Percentiles rank a stretch among this genome's conserved stretches.
Conservation (phyloP, 2,888 invertebrate species). For the Metopia argyrocephala region DNA sequence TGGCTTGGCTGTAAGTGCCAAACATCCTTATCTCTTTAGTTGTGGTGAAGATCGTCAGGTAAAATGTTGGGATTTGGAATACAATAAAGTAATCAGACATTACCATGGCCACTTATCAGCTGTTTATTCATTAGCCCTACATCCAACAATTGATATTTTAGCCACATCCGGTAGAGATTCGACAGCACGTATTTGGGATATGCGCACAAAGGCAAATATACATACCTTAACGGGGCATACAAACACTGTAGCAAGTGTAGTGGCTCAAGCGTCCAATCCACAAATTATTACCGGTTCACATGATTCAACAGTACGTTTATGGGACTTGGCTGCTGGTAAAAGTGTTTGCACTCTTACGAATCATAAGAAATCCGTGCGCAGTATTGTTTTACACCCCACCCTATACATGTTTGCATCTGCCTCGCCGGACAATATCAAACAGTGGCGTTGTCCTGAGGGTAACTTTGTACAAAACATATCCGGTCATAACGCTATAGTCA, state of each 20-base stretch:
- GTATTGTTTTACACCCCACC: slow-evolving; percentile 87
- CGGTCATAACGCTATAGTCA: slow-evolving; percentile 98
- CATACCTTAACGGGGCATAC: slow-evolving; percentile 97
- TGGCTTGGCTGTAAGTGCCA: slow-evolving; percentile 93
- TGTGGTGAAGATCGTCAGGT: slow-evolving; percentile 99
- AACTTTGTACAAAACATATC: slow-evolving; percentile 97
- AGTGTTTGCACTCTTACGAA: slow-evolving; percentile 96
- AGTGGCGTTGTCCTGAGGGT: slow-evolving; percentile 99
- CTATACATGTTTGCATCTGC: slow-evolving; percentile 97
- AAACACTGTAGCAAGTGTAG: slow-evolving; percentile 97
- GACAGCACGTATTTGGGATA: slow-evolving; percentile 98
- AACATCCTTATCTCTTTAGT: slow-evolving; percentile 99
- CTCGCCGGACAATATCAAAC: slow-evolving; percentile 99
- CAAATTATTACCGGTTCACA: slow-evolving; percentile 96
- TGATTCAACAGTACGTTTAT: slow-evolving; percentile 96
- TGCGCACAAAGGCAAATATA: slow-evolving; percentile 98
- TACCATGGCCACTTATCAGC: slow-evolving; percentile 99
- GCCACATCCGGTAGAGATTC: slow-evolving; percentile 97
- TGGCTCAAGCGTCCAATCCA: slow-evolving; percentile 95
- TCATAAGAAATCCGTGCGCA: slow-evolving; percentile 96
- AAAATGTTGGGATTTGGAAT: slow-evolving; percentile 99
- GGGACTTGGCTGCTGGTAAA: slow-evolving; percentile 98
- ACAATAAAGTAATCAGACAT: slow-evolving; percentile 98
- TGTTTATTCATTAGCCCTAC: slow-evolving; percentile 94
- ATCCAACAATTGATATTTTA: slow-evolving; percentile 93